phyloP scores from a whole-genome alignment of 2,888 invertebrate genomes.

The Mystacides longicornis region DNA sequence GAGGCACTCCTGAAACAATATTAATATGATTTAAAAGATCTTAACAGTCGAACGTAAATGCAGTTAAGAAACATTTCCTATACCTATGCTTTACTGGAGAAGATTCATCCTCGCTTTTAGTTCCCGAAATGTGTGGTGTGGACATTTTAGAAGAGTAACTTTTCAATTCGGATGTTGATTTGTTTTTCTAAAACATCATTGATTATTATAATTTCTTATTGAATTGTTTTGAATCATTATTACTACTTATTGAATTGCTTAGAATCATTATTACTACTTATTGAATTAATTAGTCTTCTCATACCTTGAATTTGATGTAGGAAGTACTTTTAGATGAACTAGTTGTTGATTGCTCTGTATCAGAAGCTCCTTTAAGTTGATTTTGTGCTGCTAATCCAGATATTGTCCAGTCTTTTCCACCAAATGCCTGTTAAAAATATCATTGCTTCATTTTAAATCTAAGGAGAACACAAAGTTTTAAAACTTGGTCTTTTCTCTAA shows the following conservation, averaged over 20 bases:
- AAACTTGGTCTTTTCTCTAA: too few relatives aligned
- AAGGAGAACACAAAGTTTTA: background rate
- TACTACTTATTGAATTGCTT: background rate
- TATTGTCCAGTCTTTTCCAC: conserved; percentile 72
- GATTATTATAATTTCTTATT: background rate
- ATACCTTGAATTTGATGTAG: conserved; percentile 43
- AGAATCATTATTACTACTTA: background rate
- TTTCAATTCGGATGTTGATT: conserved; percentile 45
- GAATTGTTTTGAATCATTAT: background rate
- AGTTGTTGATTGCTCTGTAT: conserved; percentile 31
- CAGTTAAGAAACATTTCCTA: background rate
- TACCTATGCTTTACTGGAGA: conserved; percentile 44
- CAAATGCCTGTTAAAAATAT: conserved; percentile 57
- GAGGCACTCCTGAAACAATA: conserved; percentile 36
- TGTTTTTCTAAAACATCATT: conserved; percentile 37
- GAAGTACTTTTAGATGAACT: conserved; percentile 36
- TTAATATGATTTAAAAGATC: background rate
- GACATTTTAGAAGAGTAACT: conserved; percentile 28
- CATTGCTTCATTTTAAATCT: background rate
- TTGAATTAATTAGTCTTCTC: background rate
- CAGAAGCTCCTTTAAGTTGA: conserved; percentile 23
- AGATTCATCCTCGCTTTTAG: conserved; percentile 42
- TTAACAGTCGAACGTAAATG: background rate
- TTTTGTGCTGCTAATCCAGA: conserved; percentile 47
- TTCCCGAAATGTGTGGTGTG: conserved; percentile 35